Percentiles rank a stretch among this genome's conserved stretches.
Conservation (phyloP, 2,113 vertebrate genomes). For the Rhinichthys klamathensis region DNA sequence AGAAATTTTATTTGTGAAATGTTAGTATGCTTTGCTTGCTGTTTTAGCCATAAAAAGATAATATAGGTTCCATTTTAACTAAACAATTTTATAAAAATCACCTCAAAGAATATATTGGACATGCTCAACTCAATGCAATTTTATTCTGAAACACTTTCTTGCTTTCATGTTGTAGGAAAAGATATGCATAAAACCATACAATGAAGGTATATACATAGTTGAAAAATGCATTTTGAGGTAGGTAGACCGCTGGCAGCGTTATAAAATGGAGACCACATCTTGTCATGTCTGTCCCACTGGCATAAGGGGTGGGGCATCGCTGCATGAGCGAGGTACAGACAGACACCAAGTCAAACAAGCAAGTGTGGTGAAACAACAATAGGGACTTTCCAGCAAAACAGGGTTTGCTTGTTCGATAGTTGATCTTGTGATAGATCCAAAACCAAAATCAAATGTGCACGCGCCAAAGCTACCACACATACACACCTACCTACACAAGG, state of each 20-base stretch:
- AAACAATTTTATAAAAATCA: no score
- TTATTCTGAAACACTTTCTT: no score
- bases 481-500: no score
- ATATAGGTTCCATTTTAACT: no score
- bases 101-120: no score
- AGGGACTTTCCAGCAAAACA: background rate
- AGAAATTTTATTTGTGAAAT: background rate
- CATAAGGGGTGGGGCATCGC: background rate
- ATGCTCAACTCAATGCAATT: no score
- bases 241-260: background rate
- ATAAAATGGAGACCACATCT: background rate
- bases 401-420: background rate
- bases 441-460: background rate
- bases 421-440: background rate
- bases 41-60: no score
- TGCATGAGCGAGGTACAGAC: background rate
- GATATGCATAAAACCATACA: no score
- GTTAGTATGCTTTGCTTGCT: no score
- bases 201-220: background rate
- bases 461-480: background rate
- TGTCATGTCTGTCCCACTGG: background rate
- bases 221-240: background rate
- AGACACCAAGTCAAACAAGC: background rate
- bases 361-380: background rate
- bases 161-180: no score